Evolutionary conservation across 2,888 invertebrate genomes (phyloP).

Genomic region (Mantis religiosa): DNA sequence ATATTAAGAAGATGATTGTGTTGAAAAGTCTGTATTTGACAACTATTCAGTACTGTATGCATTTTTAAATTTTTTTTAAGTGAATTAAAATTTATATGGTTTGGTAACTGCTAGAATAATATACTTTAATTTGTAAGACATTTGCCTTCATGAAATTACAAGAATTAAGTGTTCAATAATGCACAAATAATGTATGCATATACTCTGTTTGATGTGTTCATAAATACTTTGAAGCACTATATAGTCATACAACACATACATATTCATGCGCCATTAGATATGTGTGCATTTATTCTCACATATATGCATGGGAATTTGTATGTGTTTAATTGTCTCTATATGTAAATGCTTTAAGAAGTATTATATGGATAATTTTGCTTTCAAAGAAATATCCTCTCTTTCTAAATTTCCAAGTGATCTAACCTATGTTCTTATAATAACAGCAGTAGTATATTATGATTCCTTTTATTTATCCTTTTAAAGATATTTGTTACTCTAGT

Average conservation of each 20-base stretch:
- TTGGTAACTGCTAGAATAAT: conserved; percentile 19
- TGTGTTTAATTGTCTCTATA: background rate
- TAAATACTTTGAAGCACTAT: background rate
- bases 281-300: background rate
- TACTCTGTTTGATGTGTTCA: background rate
- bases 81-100: conserved; percentile 11
- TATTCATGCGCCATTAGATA: background rate
- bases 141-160: conserved; percentile 5
- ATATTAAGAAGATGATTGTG: conserved; percentile 8
- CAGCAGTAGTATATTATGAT: conserved; percentile 4
- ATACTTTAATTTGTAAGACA: conserved; percentile 14
- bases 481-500: background rate
- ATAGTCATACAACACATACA: background rate
- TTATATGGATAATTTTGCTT: background rate
- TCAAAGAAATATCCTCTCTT: background rate
- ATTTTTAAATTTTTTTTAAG: conserved; percentile 1
- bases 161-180: background rate
- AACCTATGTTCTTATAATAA: background rate
- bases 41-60: conserved; percentile 19
- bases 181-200: background rate
- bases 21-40: conserved; percentile 14
- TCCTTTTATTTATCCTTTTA: background rate
- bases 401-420: background rate
- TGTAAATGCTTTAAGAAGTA: background rate
- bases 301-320: background rate